Base-by-base conservation (phyloP, 2,888 invertebrate species). In the Homarus gammarus region DNA sequence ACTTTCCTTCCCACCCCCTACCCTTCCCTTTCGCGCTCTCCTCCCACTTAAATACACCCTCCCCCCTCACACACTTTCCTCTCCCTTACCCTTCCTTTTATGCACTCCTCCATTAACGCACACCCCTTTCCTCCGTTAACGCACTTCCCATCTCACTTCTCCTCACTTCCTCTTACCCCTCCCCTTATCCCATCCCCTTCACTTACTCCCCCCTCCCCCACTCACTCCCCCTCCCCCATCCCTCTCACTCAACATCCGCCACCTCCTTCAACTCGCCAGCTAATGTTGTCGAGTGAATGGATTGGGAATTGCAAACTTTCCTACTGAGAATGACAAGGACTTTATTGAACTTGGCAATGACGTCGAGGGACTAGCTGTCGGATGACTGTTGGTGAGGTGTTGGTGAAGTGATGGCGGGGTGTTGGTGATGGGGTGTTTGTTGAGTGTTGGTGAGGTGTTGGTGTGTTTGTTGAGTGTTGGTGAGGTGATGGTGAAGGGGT, bases 271-370 rank as follows among this genome's bases (percentile, higher is more conserved):
- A 82, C 64, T 82, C 40, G 82, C 68, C 44, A 33, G 68, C 82
- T 82, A 82, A 82, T 82, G 82, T 82, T 82, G 82, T 82, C 82
- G 82, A 38, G 64, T 82, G 82, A 82, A 82, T 70, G 82, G 82
- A 72, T 84, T 56, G 84, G 84, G 73, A 73, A 84, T 73, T 72
- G 84, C 84, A 84, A 84, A 84, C 84, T 84, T 84, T 73, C 84
- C 73, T 56, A 64, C 84, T 84, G 84, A 61, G 84, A 84, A 72
- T 73, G 84, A 84, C 84, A 84, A 84, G 84, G 72, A 56, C 73
- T 72, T 84, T 84, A 84, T 84, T 84, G 84, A 84, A 84, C 73
- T 64, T 73, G 33, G 33, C 84, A 73, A 73, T 84, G 84, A 84
- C 84, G 73, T 73, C 84, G 51, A 22, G 72, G 61, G 73, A 36